Conservation (phyloP, 2,113 vertebrate species). For the Eulemur rufifrons region DNA sequence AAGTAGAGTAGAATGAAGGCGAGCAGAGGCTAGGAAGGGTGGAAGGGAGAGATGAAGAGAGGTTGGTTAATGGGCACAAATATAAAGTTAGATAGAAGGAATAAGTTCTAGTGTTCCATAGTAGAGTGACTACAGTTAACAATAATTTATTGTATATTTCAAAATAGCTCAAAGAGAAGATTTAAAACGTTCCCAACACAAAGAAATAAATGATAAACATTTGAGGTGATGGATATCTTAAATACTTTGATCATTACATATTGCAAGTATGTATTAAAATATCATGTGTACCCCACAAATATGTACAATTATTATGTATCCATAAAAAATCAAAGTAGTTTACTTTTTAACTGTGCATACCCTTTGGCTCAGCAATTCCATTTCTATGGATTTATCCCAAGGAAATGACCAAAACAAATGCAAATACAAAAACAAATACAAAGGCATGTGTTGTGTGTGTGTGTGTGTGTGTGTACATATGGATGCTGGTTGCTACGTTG, state of each 20-base stretch:
- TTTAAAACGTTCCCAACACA: background rate
- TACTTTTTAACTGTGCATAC: background rate
- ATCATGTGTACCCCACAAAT: background rate
- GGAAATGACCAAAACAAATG: background rate
- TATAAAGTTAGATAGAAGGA: background rate
- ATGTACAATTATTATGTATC: background rate
- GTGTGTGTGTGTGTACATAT: no score
- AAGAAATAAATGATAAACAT: background rate
- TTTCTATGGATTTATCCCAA: background rate
- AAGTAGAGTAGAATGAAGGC: background rate
- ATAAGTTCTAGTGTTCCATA: background rate
- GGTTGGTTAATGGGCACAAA: background rate
- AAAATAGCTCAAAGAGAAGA: background rate
- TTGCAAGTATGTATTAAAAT: background rate
- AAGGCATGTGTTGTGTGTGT: no score
- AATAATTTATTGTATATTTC: background rate
- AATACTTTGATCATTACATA: background rate
- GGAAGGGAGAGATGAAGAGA: background rate
- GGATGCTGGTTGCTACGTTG: rapidly evolving
- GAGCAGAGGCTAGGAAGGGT: background rate
- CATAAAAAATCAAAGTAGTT: background rate
- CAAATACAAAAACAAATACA: background rate
- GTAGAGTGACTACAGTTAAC: background rate
- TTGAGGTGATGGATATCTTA: background rate
- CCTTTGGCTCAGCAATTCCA: background rate